These are phyloP conservation scores for Oryzias woworae DNA, from an alignment of 2,113 vertebrate genomes.

Conservation along the genomic window DNA sequence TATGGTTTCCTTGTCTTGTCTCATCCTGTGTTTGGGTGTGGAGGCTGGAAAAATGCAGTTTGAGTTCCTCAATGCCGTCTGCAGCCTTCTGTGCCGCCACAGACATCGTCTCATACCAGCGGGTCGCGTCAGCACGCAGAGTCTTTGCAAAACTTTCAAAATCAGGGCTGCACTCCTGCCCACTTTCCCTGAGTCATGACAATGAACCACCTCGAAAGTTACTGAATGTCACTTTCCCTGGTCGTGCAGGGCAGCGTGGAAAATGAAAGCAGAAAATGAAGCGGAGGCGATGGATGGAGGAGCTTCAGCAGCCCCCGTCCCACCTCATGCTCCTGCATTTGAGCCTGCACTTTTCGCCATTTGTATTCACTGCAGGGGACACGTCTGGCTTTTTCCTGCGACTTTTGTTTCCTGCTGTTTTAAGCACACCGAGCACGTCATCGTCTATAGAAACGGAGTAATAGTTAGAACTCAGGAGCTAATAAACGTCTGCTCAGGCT, in stretches of 20 bases:
- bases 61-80: background rate
- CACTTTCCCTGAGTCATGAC: slow-evolving; percentile 45
- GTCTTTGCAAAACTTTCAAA: slow-evolving; percentile 22
- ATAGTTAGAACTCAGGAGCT: no score
- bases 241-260: slow-evolving; percentile 30
- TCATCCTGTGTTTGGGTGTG: background rate
- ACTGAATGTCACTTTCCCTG: slow-evolving; percentile 75
- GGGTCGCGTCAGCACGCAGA: background rate
- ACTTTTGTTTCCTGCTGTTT: background rate
- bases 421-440: slow-evolving; percentile 10
- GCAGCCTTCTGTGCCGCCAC: background rate
- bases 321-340: slow-evolving; percentile 6
- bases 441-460: background rate
- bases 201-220: slow-evolving; percentile 48
- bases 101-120: background rate
- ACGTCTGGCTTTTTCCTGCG: background rate
- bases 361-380: slow-evolving; percentile 18
- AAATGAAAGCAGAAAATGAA: slow-evolving; percentile 31
- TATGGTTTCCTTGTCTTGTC: background rate
- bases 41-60: no score
- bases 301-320: slow-evolving; percentile 20
- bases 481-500: no score
- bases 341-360: slow-evolving; percentile 7
- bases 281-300: slow-evolving; percentile 45
- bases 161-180: slow-evolving; percentile 25